These are phyloP conservation scores for Blastomussa wellsi DNA, from an alignment of 92 coral and sea anemone species.

Conservation along the genomic window DNA sequence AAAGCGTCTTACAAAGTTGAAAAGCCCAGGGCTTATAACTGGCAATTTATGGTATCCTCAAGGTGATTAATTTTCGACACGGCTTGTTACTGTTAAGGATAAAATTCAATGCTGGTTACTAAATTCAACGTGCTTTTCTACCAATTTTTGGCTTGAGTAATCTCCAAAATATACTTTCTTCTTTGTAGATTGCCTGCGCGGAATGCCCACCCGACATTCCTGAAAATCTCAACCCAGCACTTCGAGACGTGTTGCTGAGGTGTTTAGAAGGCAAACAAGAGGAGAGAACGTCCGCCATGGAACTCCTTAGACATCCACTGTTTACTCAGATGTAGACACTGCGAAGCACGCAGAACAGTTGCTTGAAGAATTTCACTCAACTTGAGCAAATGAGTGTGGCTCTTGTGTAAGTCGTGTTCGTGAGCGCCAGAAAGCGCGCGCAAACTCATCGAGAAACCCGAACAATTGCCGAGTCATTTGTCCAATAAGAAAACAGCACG, in stretches of 20 bases:
- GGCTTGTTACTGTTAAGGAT: too few relatives aligned
- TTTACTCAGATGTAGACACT: slow-evolving; percentile 62
- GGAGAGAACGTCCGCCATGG: slow-evolving; percentile 83
- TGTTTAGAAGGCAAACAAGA: slow-evolving; percentile 86
- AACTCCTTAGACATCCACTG: slow-evolving; percentile 84
- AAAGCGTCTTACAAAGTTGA: too few relatives aligned
- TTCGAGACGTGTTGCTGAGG: slow-evolving; percentile 84
- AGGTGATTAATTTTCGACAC: neutral
- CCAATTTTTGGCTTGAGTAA: neutral
- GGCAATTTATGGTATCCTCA: too few relatives aligned
- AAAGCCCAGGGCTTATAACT: too few relatives aligned
- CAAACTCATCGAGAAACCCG: neutral
- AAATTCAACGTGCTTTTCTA: neutral
- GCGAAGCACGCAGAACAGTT: neutral
- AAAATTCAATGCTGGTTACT: too few relatives aligned
- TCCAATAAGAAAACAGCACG: neutral
- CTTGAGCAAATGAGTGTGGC: neutral
- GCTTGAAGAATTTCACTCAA: neutral
- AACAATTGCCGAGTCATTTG: neutral
- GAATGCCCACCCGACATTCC: slow-evolving; percentile 92
- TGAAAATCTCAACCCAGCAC: slow-evolving; percentile 83
- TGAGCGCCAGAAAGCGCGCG: neutral
- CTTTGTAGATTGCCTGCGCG: slow-evolving; percentile 89
- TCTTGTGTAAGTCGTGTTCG: neutral
- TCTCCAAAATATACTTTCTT: neutral